phyloP scores from a whole-genome alignment of 2,888 invertebrate species.

The Xanthia icteritia region DNA sequence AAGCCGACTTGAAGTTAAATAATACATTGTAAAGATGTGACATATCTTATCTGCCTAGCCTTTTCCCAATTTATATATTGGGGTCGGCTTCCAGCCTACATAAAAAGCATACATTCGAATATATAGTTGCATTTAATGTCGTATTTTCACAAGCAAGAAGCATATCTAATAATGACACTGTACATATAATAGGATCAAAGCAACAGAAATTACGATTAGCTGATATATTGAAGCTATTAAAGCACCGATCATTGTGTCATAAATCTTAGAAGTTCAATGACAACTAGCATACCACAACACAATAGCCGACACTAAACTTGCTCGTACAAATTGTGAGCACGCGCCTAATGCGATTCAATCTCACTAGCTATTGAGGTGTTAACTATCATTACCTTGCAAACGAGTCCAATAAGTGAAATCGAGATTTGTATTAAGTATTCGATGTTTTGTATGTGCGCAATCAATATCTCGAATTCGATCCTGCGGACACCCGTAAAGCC shows the following conservation, averaged over 20 bases:
- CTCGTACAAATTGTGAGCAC: constrained; percentile 67
- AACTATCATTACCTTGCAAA: constrained; percentile 67
- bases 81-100: neutral
- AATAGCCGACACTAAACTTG: constrained; percentile 60
- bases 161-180: neutral
- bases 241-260: constrained; percentile 31
- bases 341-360: constrained; percentile 68
- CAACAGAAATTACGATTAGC: constrained; percentile 2
- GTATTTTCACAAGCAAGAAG: neutral
- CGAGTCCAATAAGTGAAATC: constrained; percentile 72
- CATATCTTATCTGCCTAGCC: no score
- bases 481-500: constrained; percentile 83
- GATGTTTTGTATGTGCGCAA: constrained; percentile 49
- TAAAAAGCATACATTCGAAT: neutral
- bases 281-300: constrained; percentile 63
- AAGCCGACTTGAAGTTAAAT: neutral
- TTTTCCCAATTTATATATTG: no score
- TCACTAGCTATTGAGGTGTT: constrained; percentile 66
- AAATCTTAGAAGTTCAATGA: constrained; percentile 57
- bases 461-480: constrained; percentile 69
- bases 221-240: constrained; percentile 4
- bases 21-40: neutral
- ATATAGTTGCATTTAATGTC: neutral
- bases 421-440: constrained; percentile 66
- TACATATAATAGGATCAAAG: neutral